Evolutionary conservation across 1,140 invertebrate species (phyloP), one percentile per base, ranked within the genome.

Genomic region (Ceratoteleas bidentatus): DNA sequence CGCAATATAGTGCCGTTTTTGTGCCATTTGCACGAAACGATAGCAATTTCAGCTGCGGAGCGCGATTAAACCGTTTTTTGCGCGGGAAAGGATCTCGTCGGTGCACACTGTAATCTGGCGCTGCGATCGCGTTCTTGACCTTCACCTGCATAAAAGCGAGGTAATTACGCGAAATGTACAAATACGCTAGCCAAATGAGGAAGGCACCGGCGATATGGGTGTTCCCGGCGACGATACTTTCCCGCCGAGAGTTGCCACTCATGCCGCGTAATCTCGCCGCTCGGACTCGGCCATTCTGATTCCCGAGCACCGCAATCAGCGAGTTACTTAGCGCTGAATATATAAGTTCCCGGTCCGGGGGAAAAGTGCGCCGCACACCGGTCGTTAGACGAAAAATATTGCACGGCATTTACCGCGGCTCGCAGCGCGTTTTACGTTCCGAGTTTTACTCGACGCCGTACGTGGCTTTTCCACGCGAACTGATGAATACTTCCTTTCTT

Each of bases 181-280:
- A 66, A 65, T 54, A 54, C 15, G 66, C 52, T 66, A 78, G 60
- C 77, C 72, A 79, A 76, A 68, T 57, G 78, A 74, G 50, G 53
- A 74, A 64, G 58, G 69, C 56, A 57, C 50, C 52, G 70, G 58
- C 87, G 85, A 87, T 87, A 88, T 84, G 87, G 87, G 87, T 88
- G 87, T 88, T 88, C 85, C 76, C 69, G 40, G 68, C 79, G 76
- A 73, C 80, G 62, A 83, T 78, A 78, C 54, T 83, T 86, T 85
- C 82, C 84, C 79, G 77, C 72, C 74, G 70, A 84, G 84, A 87
- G 77, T 87, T 85, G 85, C 87, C 81, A 87, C 86, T 87, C 86
- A 87, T 87, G 87, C 86, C 81, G 85, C 72, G 85, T 81, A 86
- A 85, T 86, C 83, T 87, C 79, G 78, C 79, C 49, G 62, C 47